Evolutionary conservation across 2,888 invertebrate genomes (phyloP).

Genomic region (Drosophila kanekoi): DNA sequence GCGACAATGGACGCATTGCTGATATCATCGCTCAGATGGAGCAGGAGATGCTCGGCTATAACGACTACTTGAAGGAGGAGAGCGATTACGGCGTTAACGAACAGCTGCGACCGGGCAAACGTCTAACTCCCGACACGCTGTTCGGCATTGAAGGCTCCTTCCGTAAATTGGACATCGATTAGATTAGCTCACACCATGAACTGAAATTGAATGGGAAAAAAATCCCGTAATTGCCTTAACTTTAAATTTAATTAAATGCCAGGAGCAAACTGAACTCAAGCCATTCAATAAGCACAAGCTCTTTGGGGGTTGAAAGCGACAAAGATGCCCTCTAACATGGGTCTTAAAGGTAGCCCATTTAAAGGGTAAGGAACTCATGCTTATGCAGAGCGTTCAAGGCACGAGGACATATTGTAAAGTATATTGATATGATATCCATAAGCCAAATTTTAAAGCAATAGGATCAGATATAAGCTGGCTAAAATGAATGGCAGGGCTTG

Average conservation of each 20-base stretch:
- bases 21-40: conserved; percentile 66
- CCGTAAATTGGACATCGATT: conserved; percentile 80
- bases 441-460: no score
- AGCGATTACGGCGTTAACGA: conserved; percentile 73
- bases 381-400: neutral
- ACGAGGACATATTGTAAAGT: no score
- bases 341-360: neutral
- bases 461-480: no score
- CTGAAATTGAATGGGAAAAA: conserved; percentile 15
- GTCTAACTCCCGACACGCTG: conserved; percentile 58
- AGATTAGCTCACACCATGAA: conserved; percentile 35
- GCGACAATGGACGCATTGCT: conserved; percentile 86
- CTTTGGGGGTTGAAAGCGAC: neutral
- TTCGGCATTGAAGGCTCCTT: conserved; percentile 82
- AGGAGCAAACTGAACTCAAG: neutral
- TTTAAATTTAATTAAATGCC: conserved; percentile 11
- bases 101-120: conserved; percentile 63
- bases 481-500: no score
- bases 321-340: neutral
- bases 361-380: neutral
- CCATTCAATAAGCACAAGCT: neutral
- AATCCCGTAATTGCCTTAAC: conserved; percentile 8
- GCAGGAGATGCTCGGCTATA: conserved; percentile 50
- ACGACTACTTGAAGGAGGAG: conserved; percentile 72
- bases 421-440: no score